Conservation (phyloP, 2,888 invertebrate species). For the Deilephila elpenor region DNA sequence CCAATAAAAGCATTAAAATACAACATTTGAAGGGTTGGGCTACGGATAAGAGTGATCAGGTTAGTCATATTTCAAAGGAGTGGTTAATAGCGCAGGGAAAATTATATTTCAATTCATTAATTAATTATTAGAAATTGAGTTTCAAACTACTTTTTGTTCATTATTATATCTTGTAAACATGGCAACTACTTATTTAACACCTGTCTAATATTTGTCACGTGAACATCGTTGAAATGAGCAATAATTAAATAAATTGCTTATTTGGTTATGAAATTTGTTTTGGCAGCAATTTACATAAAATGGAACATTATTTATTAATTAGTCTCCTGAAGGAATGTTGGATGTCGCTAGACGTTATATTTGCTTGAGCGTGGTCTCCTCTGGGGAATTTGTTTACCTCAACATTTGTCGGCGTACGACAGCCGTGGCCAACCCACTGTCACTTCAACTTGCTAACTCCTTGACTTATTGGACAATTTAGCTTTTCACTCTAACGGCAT, state of each 20-base stretch:
- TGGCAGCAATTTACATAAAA: neutral
- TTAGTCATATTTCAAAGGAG: too few species aligned
- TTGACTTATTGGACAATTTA: constrained; percentile 26
- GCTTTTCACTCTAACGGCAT: neutral
- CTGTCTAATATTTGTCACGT: neutral
- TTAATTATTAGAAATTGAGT: too few species aligned
- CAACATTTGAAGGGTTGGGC: neutral
- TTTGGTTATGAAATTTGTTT: too few species aligned
- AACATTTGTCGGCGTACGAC: constrained; percentile 20
- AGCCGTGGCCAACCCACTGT: constrained; percentile 20
- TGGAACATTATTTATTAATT: neutral
- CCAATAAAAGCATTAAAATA: too few species aligned
- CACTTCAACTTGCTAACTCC: constrained; percentile 25
- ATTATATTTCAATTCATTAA: too few species aligned
- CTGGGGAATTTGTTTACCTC: constrained; percentile 20
- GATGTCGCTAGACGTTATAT: too few species aligned
- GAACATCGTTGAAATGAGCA: too few species aligned
- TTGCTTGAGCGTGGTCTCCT: constrained; percentile 2
- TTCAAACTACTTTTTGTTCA: too few species aligned
- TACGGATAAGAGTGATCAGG: too few species aligned
- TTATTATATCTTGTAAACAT: too few species aligned
- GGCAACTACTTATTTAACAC: neutral
- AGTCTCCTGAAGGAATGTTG: neutral
- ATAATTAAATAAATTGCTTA: too few species aligned
- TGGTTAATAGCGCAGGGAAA: too few species aligned